These are phyloP conservation scores for Amphiduros pacificus DNA, from an alignment of 2,888 invertebrate genomes.

Conservation along the genomic window DNA sequence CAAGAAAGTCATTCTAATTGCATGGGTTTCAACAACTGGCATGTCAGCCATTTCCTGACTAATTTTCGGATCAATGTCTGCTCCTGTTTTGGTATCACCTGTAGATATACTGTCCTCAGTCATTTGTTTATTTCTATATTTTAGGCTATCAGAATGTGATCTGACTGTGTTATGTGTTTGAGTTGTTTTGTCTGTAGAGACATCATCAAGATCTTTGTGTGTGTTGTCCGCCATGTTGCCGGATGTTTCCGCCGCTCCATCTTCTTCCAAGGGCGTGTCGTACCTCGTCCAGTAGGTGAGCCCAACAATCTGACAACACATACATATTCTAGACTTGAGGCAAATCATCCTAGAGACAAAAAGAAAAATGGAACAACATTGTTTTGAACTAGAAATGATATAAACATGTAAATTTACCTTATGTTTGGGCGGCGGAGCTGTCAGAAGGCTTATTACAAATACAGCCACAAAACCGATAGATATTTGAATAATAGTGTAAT, in stretches of 20 bases:
- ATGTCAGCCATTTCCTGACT: not conserved
- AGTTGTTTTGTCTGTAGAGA: not conserved
- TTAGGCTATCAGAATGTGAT: not conserved
- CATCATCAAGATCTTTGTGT: not conserved
- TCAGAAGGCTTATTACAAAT: conserved; percentile 27
- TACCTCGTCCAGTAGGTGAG: conserved; percentile 29
- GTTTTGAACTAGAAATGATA: too few species aligned
- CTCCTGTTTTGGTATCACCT: not conserved
- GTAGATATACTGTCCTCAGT: not conserved
- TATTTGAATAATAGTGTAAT: conserved; percentile 38
- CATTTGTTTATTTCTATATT: not conserved
- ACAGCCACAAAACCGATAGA: conserved; percentile 23
- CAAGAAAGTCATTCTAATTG: not conserved
- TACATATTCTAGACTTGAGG: too few species aligned
- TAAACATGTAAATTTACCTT: conserved; percentile 2
- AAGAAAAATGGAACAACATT: too few species aligned
- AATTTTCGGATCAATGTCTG: not conserved
- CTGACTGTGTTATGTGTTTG: not conserved
- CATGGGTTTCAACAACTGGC: not conserved
- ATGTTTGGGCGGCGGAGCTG: conserved; percentile 16
- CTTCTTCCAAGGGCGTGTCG: conserved; percentile 14
- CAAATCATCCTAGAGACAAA: too few species aligned
- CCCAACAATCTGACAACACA: conserved; percentile 11
- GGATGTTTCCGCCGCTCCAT: not conserved
- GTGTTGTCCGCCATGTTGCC: not conserved